These are phyloP conservation scores for Andrena minutula DNA, from an alignment of 2,888 invertebrate species.

Conservation along the genomic window DNA sequence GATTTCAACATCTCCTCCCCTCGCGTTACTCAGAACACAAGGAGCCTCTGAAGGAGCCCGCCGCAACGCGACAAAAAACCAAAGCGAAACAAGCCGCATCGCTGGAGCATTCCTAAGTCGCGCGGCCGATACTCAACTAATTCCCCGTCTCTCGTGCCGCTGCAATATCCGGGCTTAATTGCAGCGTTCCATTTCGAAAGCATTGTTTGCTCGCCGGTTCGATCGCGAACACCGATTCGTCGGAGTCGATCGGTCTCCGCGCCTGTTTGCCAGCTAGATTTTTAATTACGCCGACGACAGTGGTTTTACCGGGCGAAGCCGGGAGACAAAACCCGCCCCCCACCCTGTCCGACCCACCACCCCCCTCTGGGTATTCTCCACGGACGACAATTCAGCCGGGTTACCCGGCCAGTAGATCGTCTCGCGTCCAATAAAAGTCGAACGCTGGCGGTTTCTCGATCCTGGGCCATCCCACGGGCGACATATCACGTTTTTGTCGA, in stretches of 20 bases:
- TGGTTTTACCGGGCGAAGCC: constrained; percentile 55
- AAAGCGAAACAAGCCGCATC: background rate
- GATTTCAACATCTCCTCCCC: no score
- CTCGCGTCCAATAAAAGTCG: constrained; percentile 71
- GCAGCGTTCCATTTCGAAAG: constrained; percentile 29
- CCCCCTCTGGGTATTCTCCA: constrained; percentile 28
- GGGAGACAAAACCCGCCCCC: constrained; percentile 46
- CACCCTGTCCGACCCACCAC: background rate
- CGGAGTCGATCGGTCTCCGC: constrained; percentile 25
- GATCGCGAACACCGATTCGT: constrained; percentile 30
- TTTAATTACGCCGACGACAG: constrained; percentile 70
- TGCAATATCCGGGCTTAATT: constrained; percentile 58
- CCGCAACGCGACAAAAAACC: background rate
- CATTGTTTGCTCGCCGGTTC: constrained; percentile 41
- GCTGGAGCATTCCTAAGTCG: constrained; percentile 39
- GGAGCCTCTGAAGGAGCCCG: background rate
- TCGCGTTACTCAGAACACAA: no score
- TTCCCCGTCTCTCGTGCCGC: constrained; percentile 43
- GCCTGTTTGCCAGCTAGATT: constrained; percentile 60
- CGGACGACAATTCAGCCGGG: constrained; percentile 62
- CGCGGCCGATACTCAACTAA: constrained; percentile 49
- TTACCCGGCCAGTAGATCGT: constrained; percentile 57
- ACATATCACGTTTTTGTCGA: constrained; percentile 59
- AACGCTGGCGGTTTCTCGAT: constrained; percentile 50
- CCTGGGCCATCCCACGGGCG: constrained; percentile 50